These are phyloP conservation scores for Xestia ashworthii DNA, from an alignment of 2,888 invertebrate genomes.

Conservation along the genomic window DNA sequence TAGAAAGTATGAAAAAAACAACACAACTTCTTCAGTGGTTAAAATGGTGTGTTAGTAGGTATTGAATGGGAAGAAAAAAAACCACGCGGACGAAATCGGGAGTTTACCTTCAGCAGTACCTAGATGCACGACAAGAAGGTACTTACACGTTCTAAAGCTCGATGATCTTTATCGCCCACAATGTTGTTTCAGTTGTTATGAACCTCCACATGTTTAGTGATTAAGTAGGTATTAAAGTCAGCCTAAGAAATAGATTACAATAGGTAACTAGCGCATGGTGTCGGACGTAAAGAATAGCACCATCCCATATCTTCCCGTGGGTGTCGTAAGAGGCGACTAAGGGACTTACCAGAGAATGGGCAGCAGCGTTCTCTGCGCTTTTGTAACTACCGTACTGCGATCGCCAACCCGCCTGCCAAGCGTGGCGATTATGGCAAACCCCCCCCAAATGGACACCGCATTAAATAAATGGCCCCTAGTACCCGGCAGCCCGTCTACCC, in stretches of 20 bases:
- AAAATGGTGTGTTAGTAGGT: background rate
- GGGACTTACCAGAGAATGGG: too few relatives aligned
- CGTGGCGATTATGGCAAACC: too few relatives aligned
- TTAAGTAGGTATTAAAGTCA: background rate
- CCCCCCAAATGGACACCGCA: too few relatives aligned
- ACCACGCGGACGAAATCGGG: background rate
- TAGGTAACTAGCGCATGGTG: too few relatives aligned
- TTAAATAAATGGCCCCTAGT: too few relatives aligned
- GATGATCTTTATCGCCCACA: background rate
- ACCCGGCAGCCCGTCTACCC: too few relatives aligned
- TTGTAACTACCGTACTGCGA: too few relatives aligned
- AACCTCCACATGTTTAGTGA: background rate
- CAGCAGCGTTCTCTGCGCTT: too few relatives aligned
- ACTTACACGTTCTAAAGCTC: background rate
- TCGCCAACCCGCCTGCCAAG: too few relatives aligned
- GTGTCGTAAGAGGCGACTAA: too few relatives aligned
- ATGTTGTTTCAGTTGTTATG: background rate
- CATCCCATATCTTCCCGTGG: too few relatives aligned
- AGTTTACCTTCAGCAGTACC: background rate
- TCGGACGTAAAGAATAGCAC: too few relatives aligned
- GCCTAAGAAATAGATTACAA: background rate
- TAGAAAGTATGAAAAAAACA: background rate
- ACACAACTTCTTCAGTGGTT: background rate
- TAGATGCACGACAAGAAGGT: background rate
- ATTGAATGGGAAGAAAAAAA: background rate